Evolutionary conservation across 1,140 invertebrate species (phyloP).

Genomic region (Pogonognathellus flavescens): DNA sequence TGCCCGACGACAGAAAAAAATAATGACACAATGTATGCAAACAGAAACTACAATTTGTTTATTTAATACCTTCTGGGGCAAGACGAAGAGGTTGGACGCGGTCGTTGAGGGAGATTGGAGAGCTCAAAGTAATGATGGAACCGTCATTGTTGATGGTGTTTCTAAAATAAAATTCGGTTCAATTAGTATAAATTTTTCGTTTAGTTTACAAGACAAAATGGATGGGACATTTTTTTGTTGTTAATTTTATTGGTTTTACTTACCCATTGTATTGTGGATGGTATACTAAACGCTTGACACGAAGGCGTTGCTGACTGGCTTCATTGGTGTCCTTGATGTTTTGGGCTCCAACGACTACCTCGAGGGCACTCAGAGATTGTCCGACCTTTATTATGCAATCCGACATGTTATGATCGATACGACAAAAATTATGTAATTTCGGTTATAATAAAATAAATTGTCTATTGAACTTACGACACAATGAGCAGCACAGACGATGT

Average conservation of each 20-base stretch:
- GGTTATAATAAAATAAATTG: too few species aligned
- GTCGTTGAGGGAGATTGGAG: not conserved
- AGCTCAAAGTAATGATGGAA: slow-evolving; percentile 18
- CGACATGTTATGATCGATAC: too few species aligned
- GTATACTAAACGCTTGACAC: slow-evolving; percentile 45
- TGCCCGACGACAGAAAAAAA: too few species aligned
- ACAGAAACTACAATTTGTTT: not conserved
- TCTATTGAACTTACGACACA: slow-evolving; percentile 1
- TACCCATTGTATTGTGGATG: slow-evolving; percentile 44
- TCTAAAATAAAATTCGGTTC: not conserved
- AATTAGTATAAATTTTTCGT: too few species aligned
- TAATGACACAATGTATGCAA: too few species aligned
- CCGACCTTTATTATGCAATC: not conserved
- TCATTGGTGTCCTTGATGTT: slow-evolving; percentile 50
- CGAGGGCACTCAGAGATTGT: slow-evolving; percentile 15
- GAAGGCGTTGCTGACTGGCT: slow-evolving; percentile 28
- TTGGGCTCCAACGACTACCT: slow-evolving; percentile 45
- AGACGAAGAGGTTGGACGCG: not conserved
- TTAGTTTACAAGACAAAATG: not conserved
- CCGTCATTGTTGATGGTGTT: slow-evolving; percentile 49
- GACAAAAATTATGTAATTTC: too few species aligned
- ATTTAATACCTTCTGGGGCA: not conserved
- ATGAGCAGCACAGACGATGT: slow-evolving; percentile 47
- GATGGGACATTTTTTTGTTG: not conserved
- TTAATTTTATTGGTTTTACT: too few species aligned